Conservation (phyloP, 1,140 invertebrate species). For the fruit fly (Drosophila melanogaster) region Release_6_plus_ISO1_MT NC_004354.4:15100501-15101000, state of each 20-base stretch:
- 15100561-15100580: slow-evolving; percentile 97
- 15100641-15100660: background rate
- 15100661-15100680: background rate
- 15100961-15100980: slow-evolving; percentile 81
- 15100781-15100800: slow-evolving; percentile 98
- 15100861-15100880: slow-evolving; percentile 84
- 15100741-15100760: slow-evolving; percentile 96
- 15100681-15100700: slow-evolving; percentile 91
- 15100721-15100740: slow-evolving; percentile 95
- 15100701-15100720: slow-evolving; percentile 97
- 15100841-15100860: slow-evolving; percentile 88
- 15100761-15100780: slow-evolving; percentile 96
- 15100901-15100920: slow-evolving; percentile 91
- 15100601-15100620: slow-evolving; percentile 97
- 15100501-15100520: slow-evolving; percentile 98
- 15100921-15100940: slow-evolving; percentile 86
- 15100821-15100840: slow-evolving; percentile 98
- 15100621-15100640: slow-evolving; percentile 94
- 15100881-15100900: slow-evolving; percentile 88
- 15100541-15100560: slow-evolving; percentile 98
- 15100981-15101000: slow-evolving; percentile 84
- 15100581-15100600: slow-evolving; percentile 97
- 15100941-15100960: slow-evolving; percentile 71
- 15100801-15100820: slow-evolving; percentile 99
- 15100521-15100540: slow-evolving; percentile 98